Evolutionary conservation across 2,113 vertebrate species (phyloP).

Genomic region (Verasper variegatus): DNA sequence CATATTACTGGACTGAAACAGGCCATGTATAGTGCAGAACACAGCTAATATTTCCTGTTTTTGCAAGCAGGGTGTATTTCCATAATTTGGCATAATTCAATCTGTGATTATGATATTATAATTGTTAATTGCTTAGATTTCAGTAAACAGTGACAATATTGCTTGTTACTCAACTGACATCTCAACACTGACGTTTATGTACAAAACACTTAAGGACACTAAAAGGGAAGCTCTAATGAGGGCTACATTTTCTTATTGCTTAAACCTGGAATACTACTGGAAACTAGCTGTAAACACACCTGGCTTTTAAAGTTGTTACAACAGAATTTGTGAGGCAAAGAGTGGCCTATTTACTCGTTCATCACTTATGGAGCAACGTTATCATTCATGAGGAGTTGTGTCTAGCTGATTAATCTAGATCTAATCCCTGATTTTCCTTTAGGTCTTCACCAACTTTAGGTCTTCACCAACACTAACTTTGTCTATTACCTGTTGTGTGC

Average conservation of each 20-base stretch:
- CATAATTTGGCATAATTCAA: not conserved
- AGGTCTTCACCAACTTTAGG: no score
- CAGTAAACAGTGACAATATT: not conserved
- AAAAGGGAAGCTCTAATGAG: no score
- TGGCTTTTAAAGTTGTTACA: not conserved
- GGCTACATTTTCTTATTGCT: no score
- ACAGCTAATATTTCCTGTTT: not conserved
- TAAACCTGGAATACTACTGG: no score
- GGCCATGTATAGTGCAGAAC: not conserved
- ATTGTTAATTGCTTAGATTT: not conserved
- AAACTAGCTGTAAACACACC: not conserved
- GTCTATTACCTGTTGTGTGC: no score
- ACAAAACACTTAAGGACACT: no score
- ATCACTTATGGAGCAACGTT: not conserved
- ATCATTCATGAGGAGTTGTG: not conserved
- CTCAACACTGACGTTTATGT: no score
- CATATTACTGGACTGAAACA: conserved; percentile 3
- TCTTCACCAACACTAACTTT: not conserved
- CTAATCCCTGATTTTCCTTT: not conserved
- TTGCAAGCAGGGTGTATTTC: not conserved
- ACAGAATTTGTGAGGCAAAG: not conserved
- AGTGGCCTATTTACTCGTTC: not conserved
- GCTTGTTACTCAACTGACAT: not conserved
- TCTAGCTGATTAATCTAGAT: not conserved
- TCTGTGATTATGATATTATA: not conserved